phyloP scores from a whole-genome alignment of 1,140 invertebrate genomes.

The Oreohelix idahoensis region DNA sequence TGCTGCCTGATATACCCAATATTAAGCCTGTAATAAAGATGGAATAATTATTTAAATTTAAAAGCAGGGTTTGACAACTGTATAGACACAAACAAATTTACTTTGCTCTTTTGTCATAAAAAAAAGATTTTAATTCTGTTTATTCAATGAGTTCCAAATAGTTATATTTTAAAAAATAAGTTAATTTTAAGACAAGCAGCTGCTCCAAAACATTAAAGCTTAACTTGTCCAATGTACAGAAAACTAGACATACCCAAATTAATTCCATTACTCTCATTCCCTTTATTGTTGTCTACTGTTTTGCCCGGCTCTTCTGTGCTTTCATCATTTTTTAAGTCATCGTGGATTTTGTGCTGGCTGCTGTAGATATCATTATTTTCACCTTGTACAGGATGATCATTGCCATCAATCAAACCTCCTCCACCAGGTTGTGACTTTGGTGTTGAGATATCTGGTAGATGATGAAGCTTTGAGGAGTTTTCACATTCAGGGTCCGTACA shows the following conservation, averaged over 20 bases:
- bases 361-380: neutral
- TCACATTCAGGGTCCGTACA: conserved; percentile 17
- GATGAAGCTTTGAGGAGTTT: neutral
- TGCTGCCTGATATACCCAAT: conserved; percentile 91
- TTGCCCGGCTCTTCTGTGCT: neutral
- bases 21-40: conserved; percentile 76
- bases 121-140: no score
- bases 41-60: no score
- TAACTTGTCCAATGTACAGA: neutral
- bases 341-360: conserved; percentile 4
- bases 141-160: no score
- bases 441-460: neutral
- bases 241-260: neutral
- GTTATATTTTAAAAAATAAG: no score
- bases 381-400: neutral
- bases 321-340: neutral
- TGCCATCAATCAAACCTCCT: neutral
- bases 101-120: no score
- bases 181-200: neutral
- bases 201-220: no score
- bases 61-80: no score
- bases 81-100: no score
- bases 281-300: neutral
- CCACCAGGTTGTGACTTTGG: neutral
- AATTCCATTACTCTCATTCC: neutral